phyloP scores from a whole-genome alignment of 2,113 vertebrate genomes.

The Anguilla japonica region DNA sequence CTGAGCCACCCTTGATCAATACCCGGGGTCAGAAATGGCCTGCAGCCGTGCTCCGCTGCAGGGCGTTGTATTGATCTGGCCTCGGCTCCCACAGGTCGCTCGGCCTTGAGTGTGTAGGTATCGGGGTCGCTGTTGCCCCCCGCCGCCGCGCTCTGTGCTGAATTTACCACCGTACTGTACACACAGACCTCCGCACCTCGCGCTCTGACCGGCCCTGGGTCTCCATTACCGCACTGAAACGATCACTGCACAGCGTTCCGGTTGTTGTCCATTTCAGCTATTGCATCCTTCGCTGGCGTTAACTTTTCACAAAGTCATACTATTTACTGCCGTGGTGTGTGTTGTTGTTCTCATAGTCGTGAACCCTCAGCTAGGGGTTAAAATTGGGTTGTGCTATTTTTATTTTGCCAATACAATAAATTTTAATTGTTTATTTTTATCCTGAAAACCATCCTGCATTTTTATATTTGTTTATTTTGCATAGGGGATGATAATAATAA shows the following conservation, averaged over 20 bases:
- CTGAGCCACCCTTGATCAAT: slow-evolving; percentile 87
- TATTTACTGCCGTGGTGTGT: not conserved
- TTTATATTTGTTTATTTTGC: no score
- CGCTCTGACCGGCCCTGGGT: not conserved
- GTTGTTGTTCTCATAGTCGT: not conserved
- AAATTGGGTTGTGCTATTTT: not conserved
- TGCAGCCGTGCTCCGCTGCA: slow-evolving; percentile 72
- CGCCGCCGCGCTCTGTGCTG: not conserved
- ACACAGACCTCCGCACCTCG: no score
- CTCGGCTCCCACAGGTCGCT: slow-evolving; percentile 82
- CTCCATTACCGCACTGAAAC: not conserved
- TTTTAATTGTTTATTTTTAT: not conserved
- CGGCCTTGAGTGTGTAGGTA: slow-evolving; percentile 48
- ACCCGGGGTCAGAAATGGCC: slow-evolving; percentile 81
- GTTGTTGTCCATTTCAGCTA: not conserved
- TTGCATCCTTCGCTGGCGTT: not conserved
- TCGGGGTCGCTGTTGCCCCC: not conserved
- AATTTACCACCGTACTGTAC: no score
- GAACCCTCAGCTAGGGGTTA: not conserved
- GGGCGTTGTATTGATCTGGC: slow-evolving; percentile 84
- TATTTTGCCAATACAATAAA: not conserved
- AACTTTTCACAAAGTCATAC: not conserved
- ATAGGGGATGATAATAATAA: no score
- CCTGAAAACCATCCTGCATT: not conserved
- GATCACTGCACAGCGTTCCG: not conserved